A percentile compares a stretch with the other conserved stretches of the same genome.
Evolutionary conservation across 1,140 invertebrate genomes (phyloP).

Genomic region (Idris sp.): DNA sequence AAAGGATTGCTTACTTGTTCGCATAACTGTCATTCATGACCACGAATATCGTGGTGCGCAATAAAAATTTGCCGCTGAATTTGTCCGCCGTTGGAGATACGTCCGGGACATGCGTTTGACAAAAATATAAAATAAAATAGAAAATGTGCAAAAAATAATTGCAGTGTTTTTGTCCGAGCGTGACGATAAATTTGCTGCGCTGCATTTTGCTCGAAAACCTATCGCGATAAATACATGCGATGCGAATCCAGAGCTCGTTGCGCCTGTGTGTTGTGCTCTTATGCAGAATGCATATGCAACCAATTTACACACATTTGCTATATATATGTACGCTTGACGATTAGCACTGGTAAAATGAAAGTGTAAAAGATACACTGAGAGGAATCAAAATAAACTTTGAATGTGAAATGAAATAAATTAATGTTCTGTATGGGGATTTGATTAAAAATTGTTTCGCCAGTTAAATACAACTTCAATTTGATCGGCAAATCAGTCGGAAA

Average conservation of each 20-base stretch:
- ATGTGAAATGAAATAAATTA: slow-evolving; percentile 39
- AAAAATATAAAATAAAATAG: slow-evolving; percentile 25
- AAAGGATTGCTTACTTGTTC: slow-evolving; percentile 47
- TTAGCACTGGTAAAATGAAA: slow-evolving; percentile 57
- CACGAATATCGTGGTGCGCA: slow-evolving; percentile 23
- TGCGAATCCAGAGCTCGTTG: slow-evolving; percentile 62
- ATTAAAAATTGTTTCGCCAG: slow-evolving; percentile 23
- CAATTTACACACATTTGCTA: slow-evolving; percentile 75
- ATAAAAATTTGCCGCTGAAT: slow-evolving; percentile 58
- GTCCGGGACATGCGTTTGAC: slow-evolving; percentile 14
- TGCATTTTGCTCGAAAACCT: slow-evolving; percentile 73
- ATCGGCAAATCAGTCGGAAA: slow-evolving; percentile 1
- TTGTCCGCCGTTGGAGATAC: too few relatives aligned
- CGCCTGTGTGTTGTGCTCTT: slow-evolving; percentile 69
- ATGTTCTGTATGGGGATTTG: slow-evolving; percentile 19
- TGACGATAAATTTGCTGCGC: slow-evolving; percentile 73
- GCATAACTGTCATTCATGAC: slow-evolving; percentile 41
- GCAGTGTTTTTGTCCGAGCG: slow-evolving; percentile 65
- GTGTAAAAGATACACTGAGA: slow-evolving; percentile 46
- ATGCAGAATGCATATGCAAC: slow-evolving; percentile 75
- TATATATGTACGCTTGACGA: slow-evolving; percentile 51
- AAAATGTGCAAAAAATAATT: slow-evolving; percentile 54
- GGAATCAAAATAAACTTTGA: slow-evolving; percentile 36
- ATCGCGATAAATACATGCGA: slow-evolving; percentile 76
- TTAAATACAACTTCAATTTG: slow-evolving; percentile 5